Evolutionary conservation across 2,888 invertebrate species (phyloP).

Genomic region (Homarus gammarus): DNA sequence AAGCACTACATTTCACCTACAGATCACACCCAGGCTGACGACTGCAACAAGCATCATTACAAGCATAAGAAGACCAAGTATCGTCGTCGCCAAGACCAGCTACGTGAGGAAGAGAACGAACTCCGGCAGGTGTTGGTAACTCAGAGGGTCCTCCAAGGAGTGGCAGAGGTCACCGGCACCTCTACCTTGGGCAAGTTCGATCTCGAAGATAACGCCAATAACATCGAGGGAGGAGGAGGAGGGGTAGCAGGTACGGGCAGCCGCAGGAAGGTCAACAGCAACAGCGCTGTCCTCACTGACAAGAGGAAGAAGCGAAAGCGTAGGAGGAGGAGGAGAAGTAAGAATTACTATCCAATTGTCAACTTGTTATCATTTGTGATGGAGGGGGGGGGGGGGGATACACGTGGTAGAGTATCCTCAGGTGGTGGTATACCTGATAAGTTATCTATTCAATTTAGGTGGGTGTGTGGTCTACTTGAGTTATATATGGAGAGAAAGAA

Average conservation of each 20-base stretch:
- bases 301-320: conserved; percentile 52
- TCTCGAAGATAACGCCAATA: conserved; percentile 14
- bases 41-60: conserved; percentile 48
- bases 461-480: too few relatives aligned
- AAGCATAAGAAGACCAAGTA: conserved; percentile 38
- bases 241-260: neutral
- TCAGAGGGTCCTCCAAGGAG: conserved; percentile 12
- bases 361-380: neutral
- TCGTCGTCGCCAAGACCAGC: neutral
- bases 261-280: neutral
- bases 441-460: too few relatives aligned
- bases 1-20: neutral
- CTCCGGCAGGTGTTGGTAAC: conserved; percentile 19
- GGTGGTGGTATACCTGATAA: too few relatives aligned
- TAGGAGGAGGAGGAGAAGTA: conserved; percentile 49
- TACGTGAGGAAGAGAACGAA: conserved; percentile 11
- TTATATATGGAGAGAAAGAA: too few relatives aligned
- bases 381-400: too few relatives aligned
- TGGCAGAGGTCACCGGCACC: conserved; percentile 16
- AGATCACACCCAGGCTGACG: conserved; percentile 44
- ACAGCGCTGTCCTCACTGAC: neutral
- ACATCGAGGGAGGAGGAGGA: conserved; percentile 2
- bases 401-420: too few relatives aligned
- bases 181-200: neutral
- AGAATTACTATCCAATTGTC: neutral